phyloP scores from a whole-genome alignment of 2,797 vertebrate genomes.

The Sciurus carolinensis region DNA sequence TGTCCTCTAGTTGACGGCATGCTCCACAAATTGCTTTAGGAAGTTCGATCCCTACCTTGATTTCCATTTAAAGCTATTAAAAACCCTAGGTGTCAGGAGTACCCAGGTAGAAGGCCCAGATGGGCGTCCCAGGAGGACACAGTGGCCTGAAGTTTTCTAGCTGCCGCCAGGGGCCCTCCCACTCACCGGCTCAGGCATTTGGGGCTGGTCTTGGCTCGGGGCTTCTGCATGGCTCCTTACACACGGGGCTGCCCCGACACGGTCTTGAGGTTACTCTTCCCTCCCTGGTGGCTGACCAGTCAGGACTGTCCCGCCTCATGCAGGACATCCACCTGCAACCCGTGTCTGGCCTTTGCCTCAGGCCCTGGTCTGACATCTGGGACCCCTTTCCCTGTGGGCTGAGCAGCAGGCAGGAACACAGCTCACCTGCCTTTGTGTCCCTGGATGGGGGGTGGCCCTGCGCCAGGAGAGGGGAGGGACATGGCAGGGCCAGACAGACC shows the following conservation, averaged over 20 bases:
- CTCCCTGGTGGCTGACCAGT: not conserved
- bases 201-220: not conserved
- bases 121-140: not conserved
- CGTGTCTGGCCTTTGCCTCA: not conserved
- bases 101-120: not conserved
- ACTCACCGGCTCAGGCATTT: too few relatives aligned
- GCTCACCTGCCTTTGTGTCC: too few relatives aligned
- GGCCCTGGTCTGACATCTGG: too few relatives aligned
- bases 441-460: too few relatives aligned
- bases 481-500: too few relatives aligned
- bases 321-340: not conserved
- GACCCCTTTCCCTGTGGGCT: too few relatives aligned
- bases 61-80: not conserved
- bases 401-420: too few relatives aligned
- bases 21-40: not conserved
- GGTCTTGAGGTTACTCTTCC: too few relatives aligned
- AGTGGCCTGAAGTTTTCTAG: not conserved
- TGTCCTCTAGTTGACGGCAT: not conserved
- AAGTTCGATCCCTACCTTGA: not conserved
- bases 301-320: not conserved
- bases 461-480: too few relatives aligned
- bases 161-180: too few relatives aligned
- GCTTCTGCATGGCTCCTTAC: not conserved
- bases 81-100: not conserved
- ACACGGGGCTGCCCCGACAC: fast-evolving